phyloP scores from a whole-genome alignment of 2,888 invertebrate species.

The Chloromyia formosa region DNA sequence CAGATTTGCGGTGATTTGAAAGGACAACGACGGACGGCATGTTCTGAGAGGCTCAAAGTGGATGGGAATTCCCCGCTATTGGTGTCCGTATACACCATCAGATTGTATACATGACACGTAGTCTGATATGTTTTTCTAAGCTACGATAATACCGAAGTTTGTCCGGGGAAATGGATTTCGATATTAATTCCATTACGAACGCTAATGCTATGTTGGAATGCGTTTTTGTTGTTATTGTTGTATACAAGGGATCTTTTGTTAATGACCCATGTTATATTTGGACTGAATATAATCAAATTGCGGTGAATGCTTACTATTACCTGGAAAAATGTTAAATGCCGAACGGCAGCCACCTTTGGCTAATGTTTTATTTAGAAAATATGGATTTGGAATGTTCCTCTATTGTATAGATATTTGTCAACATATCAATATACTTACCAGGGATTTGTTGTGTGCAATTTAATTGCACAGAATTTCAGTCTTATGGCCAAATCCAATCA shows the following conservation, averaged over 20 bases:
- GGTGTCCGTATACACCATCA: not conserved
- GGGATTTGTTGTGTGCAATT: no score
- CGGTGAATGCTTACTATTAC: not conserved
- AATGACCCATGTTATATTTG: not conserved
- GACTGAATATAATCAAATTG: slow-evolving; percentile 3
- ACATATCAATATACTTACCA: no score
- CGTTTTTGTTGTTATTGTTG: not conserved
- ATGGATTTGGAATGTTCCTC: not conserved
- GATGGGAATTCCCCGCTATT: not conserved
- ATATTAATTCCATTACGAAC: slow-evolving; percentile 4
- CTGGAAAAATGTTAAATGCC: not conserved
- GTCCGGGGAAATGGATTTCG: not conserved
- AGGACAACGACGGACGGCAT: not conserved
- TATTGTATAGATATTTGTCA: not conserved
- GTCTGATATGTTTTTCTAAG: not conserved
- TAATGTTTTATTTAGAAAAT: slow-evolving; percentile 1
- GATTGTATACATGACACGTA: not conserved
- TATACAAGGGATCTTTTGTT: not conserved
- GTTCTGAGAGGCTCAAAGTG: not conserved
- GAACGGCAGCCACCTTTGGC: not conserved
- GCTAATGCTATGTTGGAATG: not conserved
- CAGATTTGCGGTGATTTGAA: not conserved
- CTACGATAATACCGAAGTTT: slow-evolving; percentile 5
- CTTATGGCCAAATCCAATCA: no score
- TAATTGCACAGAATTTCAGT: no score